Evolutionary conservation across 1,140 invertebrate species (phyloP), one percentile per base, ranked within the genome.

Genomic region (Dreissena rostriformis): DNA sequence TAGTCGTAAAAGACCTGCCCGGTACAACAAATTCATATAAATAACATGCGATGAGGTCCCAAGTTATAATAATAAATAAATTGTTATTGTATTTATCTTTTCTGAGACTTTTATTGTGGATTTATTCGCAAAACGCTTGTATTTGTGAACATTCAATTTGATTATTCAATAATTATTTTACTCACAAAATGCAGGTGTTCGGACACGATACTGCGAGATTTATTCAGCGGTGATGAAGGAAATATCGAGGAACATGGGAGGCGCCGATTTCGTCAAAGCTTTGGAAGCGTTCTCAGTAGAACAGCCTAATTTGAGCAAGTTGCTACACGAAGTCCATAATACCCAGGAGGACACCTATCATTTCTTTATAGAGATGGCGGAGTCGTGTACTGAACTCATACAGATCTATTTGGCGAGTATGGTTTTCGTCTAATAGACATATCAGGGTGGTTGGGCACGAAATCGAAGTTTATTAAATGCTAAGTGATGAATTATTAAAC

Each of bases 291-390:
- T 84, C 26, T 28, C 29, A n/a, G 26, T 72, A 7, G 82, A 84
- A 28, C 75, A 84, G 28, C 75, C 70, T 24, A 84, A 84, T 28
- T 67, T 84, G 28, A 28, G 65, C 8, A 84, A 84, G 63, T 61
- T 84, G 0, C 51, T 84, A 55, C 26, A n/a, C 22, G 82, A 84
- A 49, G 75, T 84, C 0, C 12, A 65, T 22, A 51, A 79, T 39
- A 70, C 70, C 11, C 52, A 39, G 15, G 53, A 84, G 14, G 76
- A 84, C 12, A 82, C 71, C 4, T 84, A 78, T 61, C 53, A 52
- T 1, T 84, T 84, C 70, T 84, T 84, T 53, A 70, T 84, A n/a
- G 67, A 84, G 24, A 65, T 84, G 55, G 82, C 68, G 8, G n/a
- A 66, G 49, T 55, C 68, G 14, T 76, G 82, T 53, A 65, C 74